These are phyloP conservation scores for Ditylenchus dipsaci DNA, from an alignment of 1,140 invertebrate species.

Conservation along the genomic window DNA sequence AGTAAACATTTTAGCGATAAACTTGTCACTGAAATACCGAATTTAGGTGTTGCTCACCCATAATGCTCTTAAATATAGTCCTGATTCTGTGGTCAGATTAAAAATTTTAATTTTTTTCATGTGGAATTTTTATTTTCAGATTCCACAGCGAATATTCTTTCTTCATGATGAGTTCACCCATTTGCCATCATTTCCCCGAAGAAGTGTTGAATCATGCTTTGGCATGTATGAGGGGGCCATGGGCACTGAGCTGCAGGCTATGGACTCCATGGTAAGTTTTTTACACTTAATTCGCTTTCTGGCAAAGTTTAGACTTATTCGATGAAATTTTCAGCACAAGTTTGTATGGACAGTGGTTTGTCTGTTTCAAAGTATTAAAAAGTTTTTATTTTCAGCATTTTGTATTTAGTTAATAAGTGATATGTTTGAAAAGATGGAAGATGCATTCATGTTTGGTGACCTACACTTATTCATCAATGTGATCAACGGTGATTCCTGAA, in stretches of 20 bases:
- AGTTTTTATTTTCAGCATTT: slow-evolving; percentile 6
- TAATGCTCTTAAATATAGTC: slow-evolving; percentile 61
- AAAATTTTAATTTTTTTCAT: slow-evolving; percentile 20
- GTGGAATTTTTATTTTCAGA: slow-evolving; percentile 60
- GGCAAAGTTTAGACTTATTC: no score
- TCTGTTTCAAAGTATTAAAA: not conserved
- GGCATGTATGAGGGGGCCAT: slow-evolving; percentile 84
- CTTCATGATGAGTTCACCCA: slow-evolving; percentile 98
- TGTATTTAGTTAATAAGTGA: slow-evolving; percentile 73
- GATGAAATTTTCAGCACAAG: slow-evolving; percentile 76
- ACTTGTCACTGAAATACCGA: not conserved
- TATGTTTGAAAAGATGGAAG: slow-evolving; percentile 98
- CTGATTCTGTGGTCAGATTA: slow-evolving; percentile 58
- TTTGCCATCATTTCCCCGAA: slow-evolving; percentile 91
- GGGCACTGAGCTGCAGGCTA: slow-evolving; percentile 82
- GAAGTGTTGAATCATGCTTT: slow-evolving; percentile 91
- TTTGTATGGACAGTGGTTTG: slow-evolving; percentile 84
- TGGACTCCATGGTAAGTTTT: not conserved
- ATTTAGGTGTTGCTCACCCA: slow-evolving; percentile 61
- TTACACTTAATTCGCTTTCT: no score
- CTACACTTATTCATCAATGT: slow-evolving; percentile 96
- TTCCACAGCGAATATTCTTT: slow-evolving; percentile 92
- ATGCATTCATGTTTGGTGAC: slow-evolving; percentile 93
- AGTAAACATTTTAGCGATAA: slow-evolving; percentile 45
- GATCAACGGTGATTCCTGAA: slow-evolving; percentile 81